A percentile compares a stretch with the other conserved stretches of the same genome.
Evolutionary conservation across 2,888 invertebrate species (phyloP).

Genomic region (Melieria crassipennis): DNA sequence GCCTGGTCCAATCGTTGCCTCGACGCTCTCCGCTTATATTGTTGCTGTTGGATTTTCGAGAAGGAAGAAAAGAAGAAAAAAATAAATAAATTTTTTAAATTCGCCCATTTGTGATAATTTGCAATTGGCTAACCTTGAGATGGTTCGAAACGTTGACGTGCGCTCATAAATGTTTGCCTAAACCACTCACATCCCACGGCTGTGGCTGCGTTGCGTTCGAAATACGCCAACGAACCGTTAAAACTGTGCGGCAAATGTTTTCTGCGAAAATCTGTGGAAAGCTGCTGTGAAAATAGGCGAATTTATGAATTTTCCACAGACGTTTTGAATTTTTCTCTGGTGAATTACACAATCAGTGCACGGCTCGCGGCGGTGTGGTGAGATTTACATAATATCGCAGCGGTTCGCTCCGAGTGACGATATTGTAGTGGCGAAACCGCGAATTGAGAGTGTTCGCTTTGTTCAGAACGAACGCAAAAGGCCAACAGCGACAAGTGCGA

Average conservation of each 20-base stretch:
- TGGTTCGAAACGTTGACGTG: conserved; percentile 3
- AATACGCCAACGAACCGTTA: neutral
- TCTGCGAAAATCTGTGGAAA: conserved; percentile 6
- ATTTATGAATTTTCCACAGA: neutral
- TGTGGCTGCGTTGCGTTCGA: too few species aligned
- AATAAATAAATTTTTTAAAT: conserved; percentile 5
- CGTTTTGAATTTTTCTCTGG: conserved; percentile 33
- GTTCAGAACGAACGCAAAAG: too few species aligned
- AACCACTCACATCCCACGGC: neutral
- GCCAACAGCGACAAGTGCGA: neutral
- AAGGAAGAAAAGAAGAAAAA: conserved; percentile 12
- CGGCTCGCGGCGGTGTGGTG: conserved; percentile 36
- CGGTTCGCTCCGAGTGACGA: neutral
- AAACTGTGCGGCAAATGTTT: neutral
- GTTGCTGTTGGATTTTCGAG: conserved; percentile 3
- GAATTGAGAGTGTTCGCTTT: too few species aligned
- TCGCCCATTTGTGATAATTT: conserved; percentile 3
- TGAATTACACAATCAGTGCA: conserved; percentile 43
- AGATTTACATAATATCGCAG: conserved; percentile 44
- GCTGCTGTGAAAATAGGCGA: conserved; percentile 5
- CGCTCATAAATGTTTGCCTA: conserved; percentile 19
- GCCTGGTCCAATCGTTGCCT: neutral
- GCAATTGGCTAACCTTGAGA: conserved; percentile 17
- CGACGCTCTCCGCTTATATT: neutral
- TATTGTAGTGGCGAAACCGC: too few species aligned